phyloP scores from a whole-genome alignment of 2,113 vertebrate species.

The Tetrao urogallus region DNA sequence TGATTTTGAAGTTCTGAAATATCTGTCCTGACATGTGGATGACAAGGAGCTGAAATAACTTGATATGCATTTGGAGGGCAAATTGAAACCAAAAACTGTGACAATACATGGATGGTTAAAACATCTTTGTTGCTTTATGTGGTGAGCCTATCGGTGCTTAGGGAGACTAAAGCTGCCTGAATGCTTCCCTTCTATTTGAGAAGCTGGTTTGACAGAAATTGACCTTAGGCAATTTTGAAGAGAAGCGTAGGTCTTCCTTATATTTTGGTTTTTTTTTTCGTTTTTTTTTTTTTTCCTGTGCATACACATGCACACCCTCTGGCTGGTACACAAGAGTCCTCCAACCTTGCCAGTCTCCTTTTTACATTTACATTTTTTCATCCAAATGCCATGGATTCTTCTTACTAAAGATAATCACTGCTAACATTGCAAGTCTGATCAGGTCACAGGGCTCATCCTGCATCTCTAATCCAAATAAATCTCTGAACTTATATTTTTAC shows the following conservation, averaged over 20 bases:
- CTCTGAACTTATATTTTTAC: background rate
- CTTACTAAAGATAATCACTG: background rate
- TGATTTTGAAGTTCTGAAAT: background rate
- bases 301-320: background rate
- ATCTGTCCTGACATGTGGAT: background rate
- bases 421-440: background rate
- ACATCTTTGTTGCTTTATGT: background rate
- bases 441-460: background rate
- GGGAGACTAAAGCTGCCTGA: background rate
- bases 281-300: background rate
- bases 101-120: background rate
- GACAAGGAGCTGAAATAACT: background rate
- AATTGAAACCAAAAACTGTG: background rate
- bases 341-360: background rate
- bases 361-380: background rate
- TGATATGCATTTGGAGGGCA: background rate
- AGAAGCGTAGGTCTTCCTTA: background rate
- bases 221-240: background rate
- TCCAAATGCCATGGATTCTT: background rate
- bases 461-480: background rate
- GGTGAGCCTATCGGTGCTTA: background rate
- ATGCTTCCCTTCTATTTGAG: background rate
- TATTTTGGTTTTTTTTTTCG: background rate
- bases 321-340: background rate
- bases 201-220: background rate